Conservation (phyloP, 2,797 vertebrate species). For the Eutrigla gurnardus region DNA sequence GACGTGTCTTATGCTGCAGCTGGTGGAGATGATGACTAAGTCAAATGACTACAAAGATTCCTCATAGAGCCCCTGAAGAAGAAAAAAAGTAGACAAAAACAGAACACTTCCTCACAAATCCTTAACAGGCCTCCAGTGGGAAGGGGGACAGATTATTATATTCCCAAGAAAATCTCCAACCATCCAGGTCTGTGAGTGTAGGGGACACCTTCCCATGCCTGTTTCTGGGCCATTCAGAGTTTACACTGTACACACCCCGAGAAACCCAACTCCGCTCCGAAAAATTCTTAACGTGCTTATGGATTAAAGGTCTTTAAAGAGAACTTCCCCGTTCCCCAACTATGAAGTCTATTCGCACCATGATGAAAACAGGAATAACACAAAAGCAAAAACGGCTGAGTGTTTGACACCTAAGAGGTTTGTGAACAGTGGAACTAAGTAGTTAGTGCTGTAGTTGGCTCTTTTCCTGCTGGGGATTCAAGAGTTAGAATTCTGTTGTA, state of each 20-base stretch:
- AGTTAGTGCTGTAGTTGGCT: slow-evolving; percentile 30
- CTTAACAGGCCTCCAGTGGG: slow-evolving; percentile 1
- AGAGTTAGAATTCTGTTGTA: slow-evolving; percentile 18
- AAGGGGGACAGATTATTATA: background rate
- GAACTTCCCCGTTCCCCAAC: slow-evolving; percentile 57
- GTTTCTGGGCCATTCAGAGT: slow-evolving; percentile 49
- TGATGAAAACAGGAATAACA: slow-evolving; percentile 33
- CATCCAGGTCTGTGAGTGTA: slow-evolving; percentile 17
- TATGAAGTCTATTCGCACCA: slow-evolving; percentile 44
- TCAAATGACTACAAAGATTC: slow-evolving; percentile 25
- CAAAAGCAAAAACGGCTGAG: slow-evolving; percentile 34
- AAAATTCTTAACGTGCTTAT: slow-evolving; percentile 66
- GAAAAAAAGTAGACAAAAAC: slow-evolving; percentile 19
- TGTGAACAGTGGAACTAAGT: slow-evolving; percentile 12
- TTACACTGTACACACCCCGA: slow-evolving; percentile 47
- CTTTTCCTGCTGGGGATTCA: slow-evolving; percentile 26
- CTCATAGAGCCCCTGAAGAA: slow-evolving; percentile 14
- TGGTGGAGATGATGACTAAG: slow-evolving; percentile 17
- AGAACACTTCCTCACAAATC: slow-evolving; percentile 11
- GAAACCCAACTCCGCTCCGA: slow-evolving; percentile 69
- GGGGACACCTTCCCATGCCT: slow-evolving; percentile 36
- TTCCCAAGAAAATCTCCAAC: slow-evolving; percentile 18
- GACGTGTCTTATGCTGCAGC: background rate
- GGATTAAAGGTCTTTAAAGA: slow-evolving; percentile 68
- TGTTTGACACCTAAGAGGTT: slow-evolving; percentile 8